Evolutionary conservation across 2,113 vertebrate genomes (phyloP).

Genomic region (Phalacrocorax brasilianus): DNA sequence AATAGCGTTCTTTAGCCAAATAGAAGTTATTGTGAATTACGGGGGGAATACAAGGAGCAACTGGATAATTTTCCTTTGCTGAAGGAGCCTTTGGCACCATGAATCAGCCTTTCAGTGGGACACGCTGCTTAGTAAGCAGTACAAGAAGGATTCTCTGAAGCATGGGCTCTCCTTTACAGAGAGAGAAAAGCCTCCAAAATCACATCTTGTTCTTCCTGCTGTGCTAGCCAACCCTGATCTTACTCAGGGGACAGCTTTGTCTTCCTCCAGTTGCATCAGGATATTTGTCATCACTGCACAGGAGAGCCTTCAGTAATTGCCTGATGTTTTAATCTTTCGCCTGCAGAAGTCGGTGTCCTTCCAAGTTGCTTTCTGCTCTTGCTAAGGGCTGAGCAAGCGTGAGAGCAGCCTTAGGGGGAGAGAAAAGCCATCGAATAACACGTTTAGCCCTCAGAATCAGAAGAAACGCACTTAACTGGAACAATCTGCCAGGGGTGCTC

Average conservation of each 20-base stretch:
- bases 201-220: not conserved
- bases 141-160: not conserved
- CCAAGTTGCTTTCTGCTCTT: not conserved
- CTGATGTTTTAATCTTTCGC: not conserved
- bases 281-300: not conserved
- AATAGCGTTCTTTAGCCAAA: fast-evolving
- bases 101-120: not conserved
- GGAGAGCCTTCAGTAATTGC: not conserved
- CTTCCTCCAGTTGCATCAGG: not conserved
- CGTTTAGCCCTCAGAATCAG: fast-evolving
- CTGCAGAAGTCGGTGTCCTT: not conserved
- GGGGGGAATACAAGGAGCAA: not conserved
- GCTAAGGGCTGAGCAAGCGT: not conserved
- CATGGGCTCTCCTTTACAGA: not conserved
- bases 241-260: fast-evolving
- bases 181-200: not conserved
- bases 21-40: not conserved
- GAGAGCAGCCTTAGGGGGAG: not conserved
- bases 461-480: not conserved
- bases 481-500: not conserved
- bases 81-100: not conserved
- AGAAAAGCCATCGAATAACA: not conserved
- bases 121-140: not conserved
- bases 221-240: not conserved
- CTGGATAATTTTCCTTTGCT: not conserved